Conservation (phyloP, 2,888 invertebrate species). For the Heliconius erato region DNA sequence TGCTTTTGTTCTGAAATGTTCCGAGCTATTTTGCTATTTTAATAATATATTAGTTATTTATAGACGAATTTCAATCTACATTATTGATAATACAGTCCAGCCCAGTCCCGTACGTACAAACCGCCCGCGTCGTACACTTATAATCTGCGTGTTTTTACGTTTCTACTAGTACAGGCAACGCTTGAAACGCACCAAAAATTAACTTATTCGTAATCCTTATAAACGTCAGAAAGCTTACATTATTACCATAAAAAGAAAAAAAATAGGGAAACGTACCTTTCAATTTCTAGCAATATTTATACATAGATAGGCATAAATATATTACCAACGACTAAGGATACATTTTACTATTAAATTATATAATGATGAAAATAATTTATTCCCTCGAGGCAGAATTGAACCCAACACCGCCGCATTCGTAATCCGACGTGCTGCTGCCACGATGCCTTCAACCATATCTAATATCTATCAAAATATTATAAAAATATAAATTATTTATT, state of each 20-base stretch:
- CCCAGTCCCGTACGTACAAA: background rate
- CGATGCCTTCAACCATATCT: too few species aligned
- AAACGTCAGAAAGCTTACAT: background rate
- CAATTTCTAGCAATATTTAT: background rate
- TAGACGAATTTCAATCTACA: background rate
- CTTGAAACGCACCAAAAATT: too few species aligned
- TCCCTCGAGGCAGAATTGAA: too few species aligned
- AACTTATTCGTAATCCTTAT: too few species aligned
- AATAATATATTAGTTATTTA: background rate
- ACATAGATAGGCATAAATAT: conserved; percentile 6
- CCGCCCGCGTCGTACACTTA: too few species aligned
- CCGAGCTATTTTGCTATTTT: background rate
- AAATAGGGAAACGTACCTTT: background rate
- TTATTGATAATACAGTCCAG: background rate
- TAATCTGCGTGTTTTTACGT: too few species aligned
- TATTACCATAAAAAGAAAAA: background rate
- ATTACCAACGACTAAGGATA: conserved; percentile 36
- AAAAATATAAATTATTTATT: background rate
- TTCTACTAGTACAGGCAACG: too few species aligned
- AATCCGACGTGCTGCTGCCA: too few species aligned
- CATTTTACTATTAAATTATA: conserved; percentile 32
- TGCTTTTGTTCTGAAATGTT: background rate
- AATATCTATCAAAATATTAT: background rate
- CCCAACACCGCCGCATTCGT: too few species aligned
- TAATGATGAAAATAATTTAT: background rate